Evolutionary conservation across 2,888 invertebrate genomes (phyloP).

Genomic region (Cataglyphis altisquamis): DNA sequence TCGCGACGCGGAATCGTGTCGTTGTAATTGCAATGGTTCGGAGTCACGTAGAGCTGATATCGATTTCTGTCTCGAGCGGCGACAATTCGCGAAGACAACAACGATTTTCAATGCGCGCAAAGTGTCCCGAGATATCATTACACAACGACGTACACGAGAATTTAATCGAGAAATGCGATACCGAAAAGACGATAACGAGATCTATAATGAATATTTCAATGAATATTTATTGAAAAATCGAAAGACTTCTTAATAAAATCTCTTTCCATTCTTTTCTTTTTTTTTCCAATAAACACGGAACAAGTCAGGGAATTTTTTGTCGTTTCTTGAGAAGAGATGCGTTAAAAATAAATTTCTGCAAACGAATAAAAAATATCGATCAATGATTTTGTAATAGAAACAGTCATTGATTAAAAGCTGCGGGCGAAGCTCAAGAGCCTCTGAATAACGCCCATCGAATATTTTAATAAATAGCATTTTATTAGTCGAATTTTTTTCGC

Average conservation of each 20-base stretch:
- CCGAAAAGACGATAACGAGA: neutral
- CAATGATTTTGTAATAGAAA: neutral
- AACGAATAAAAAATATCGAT: neutral
- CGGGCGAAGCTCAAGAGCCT: neutral
- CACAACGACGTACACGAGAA: neutral
- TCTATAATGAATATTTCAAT: neutral
- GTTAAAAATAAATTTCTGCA: neutral
- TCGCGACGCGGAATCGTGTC: slow-evolving; percentile 27
- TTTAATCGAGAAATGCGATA: slow-evolving; percentile 1
- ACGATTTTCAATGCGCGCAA: slow-evolving; percentile 41
- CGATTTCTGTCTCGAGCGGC: slow-evolving; percentile 42
- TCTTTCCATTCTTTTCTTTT: neutral
- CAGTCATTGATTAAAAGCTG: neutral
- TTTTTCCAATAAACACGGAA: neutral
- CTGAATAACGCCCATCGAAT: neutral
- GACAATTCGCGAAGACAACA: slow-evolving; percentile 44
- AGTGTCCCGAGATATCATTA: slow-evolving; percentile 15
- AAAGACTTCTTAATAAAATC: neutral
- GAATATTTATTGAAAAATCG: neutral
- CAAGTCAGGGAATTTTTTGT: neutral
- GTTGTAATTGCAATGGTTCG: slow-evolving; percentile 47
- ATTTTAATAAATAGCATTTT: neutral
- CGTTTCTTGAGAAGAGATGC: neutral
- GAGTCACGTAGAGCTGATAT: slow-evolving; percentile 51
- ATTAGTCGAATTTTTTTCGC: neutral